Conservation (phyloP, 2,797 vertebrate genomes). For the Phoxinus dragarum region DNA sequence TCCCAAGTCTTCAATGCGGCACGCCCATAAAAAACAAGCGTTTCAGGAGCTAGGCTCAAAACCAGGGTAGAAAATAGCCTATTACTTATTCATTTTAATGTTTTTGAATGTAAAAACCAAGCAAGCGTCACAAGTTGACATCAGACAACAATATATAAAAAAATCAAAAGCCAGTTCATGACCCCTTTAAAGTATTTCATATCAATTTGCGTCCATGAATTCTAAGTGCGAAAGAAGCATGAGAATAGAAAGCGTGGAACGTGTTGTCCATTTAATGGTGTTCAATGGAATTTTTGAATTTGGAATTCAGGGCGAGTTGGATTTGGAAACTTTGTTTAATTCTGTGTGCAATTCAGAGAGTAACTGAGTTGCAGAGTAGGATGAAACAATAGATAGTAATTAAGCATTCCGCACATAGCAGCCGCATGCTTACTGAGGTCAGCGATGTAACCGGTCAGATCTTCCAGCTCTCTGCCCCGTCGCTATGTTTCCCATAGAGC, state of each 20-base stretch:
- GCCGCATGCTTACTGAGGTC: background rate
- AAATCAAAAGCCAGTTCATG: too few species aligned
- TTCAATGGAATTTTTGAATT: background rate
- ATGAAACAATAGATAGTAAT: constrained; percentile 1
- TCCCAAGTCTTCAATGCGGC: too few species aligned
- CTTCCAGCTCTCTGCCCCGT: background rate
- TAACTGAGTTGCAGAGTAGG: background rate
- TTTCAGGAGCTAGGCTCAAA: too few species aligned
- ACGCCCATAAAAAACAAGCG: too few species aligned
- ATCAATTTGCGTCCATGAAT: background rate
- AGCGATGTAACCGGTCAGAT: background rate
- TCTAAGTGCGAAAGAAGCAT: background rate
- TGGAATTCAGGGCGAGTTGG: background rate
- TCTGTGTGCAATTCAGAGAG: background rate
- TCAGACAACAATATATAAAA: too few species aligned
- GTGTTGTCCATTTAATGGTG: background rate
- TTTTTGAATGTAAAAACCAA: too few species aligned
- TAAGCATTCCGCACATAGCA: constrained; percentile 34
- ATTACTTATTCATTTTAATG: too few species aligned
- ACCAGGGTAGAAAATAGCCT: too few species aligned
- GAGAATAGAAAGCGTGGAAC: background rate
- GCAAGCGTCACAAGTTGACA: too few species aligned
- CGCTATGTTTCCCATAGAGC: background rate
- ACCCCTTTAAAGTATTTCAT: background rate
- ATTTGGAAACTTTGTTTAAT: background rate